phyloP scores from a whole-genome alignment of 2,888 invertebrate species.

The Chrysotoxum bicinctum region DNA sequence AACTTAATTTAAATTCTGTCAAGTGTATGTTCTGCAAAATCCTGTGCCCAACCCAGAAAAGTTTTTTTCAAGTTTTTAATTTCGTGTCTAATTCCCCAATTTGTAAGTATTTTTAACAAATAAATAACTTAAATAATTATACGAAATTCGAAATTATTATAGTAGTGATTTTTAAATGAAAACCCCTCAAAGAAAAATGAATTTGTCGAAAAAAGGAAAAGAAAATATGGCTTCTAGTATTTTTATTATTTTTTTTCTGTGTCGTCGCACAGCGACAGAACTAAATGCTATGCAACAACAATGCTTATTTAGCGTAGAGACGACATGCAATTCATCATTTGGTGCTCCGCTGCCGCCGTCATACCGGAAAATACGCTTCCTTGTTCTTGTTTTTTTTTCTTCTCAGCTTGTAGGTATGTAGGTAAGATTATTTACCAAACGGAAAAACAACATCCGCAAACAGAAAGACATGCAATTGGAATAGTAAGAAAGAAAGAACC shows the following conservation, averaged over 20 bases:
- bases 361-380: conserved; percentile 42
- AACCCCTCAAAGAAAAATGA: not conserved
- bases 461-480: conserved; percentile 7
- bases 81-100: conserved; percentile 51
- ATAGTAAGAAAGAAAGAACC: conserved; percentile 10
- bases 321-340: conserved; percentile 32
- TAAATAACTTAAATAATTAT: conserved; percentile 20
- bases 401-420: not conserved
- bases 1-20: conserved; percentile 71
- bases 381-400: conserved; percentile 1
- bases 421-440: conserved; percentile 24
- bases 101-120: conserved; percentile 54
- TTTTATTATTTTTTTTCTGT: conserved; percentile 45
- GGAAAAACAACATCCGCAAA: conserved; percentile 51
- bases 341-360: not conserved
- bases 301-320: conserved; percentile 14
- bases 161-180: not conserved
- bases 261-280: conserved; percentile 29
- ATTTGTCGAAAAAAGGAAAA: conserved; percentile 11
- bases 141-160: not conserved
- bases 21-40: conserved; percentile 70
- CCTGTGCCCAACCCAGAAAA: conserved; percentile 72
- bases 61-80: conserved; percentile 66
- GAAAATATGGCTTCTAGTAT: conserved; percentile 71
- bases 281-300: conserved; percentile 45